Evolutionary conservation across 2,888 invertebrate species (phyloP).

Genomic region (Tetragonula carbonaria): DNA sequence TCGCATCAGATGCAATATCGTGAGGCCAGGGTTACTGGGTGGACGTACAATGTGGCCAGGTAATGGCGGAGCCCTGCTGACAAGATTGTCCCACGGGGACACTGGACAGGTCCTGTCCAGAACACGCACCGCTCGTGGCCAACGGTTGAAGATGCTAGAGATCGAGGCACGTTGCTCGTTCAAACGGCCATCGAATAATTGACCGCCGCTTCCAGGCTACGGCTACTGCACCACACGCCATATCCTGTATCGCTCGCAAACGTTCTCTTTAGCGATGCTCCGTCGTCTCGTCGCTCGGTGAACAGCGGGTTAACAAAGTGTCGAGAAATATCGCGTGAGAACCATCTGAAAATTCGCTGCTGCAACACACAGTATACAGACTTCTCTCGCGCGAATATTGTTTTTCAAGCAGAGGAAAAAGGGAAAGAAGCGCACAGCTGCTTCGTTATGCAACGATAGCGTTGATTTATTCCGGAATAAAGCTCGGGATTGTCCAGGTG

Average conservation of each 20-base stretch:
- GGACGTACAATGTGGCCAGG: constrained; percentile 72
- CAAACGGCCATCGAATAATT: constrained; percentile 50
- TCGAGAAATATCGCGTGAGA: background rate
- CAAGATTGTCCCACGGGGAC: constrained; percentile 69
- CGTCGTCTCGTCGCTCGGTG: background rate
- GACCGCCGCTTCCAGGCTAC: constrained; percentile 7
- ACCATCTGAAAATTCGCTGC: background rate
- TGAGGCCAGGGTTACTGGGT: constrained; percentile 58
- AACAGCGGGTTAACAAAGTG: background rate
- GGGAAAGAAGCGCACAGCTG: constrained; percentile 30
- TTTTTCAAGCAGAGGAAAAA: background rate
- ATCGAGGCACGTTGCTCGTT: constrained; percentile 48
- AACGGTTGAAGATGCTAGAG: constrained; percentile 59
- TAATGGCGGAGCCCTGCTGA: constrained; percentile 68
- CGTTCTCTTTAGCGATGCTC: background rate
- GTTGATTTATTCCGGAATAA: constrained; percentile 42
- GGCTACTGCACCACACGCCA: background rate
- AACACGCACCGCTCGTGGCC: constrained; percentile 62
- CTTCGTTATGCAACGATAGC: constrained; percentile 32
- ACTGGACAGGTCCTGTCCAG: constrained; percentile 65
- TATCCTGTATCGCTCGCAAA: constrained; percentile 23
- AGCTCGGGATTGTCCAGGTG: constrained; percentile 49
- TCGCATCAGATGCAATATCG: constrained; percentile 79
- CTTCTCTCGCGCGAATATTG: background rate
- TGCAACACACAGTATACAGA: background rate